phyloP scores from a whole-genome alignment of 1,140 invertebrate species.

The Euschistus heros region DNA sequence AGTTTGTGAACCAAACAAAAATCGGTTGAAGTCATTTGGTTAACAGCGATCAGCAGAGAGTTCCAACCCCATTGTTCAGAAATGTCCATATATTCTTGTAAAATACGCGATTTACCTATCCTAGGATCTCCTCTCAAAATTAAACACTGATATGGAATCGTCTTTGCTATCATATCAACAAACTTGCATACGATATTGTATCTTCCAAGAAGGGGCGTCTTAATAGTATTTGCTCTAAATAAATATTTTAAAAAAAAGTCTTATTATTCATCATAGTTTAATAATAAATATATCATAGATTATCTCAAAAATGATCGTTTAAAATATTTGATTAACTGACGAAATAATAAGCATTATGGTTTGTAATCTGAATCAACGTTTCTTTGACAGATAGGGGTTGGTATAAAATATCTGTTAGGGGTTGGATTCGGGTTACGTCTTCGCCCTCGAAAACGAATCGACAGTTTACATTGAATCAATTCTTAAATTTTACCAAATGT shows the following conservation, averaged over 20 bases:
- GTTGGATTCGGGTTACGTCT: too few relatives aligned
- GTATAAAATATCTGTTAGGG: too few relatives aligned
- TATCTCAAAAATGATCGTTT: too few relatives aligned
- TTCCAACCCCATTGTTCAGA: conserved; percentile 21
- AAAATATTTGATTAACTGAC: too few relatives aligned
- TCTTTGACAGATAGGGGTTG: too few relatives aligned
- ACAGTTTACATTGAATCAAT: too few relatives aligned
- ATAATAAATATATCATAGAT: too few relatives aligned
- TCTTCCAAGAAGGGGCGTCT: conserved; percentile 16
- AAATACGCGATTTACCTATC: conserved; percentile 46
- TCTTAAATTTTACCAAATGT: too few relatives aligned
- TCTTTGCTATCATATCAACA: conserved; percentile 4
- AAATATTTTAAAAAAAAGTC: background rate
- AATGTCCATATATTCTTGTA: conserved; percentile 43
- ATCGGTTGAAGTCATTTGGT: conserved; percentile 35
- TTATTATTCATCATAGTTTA: too few relatives aligned
- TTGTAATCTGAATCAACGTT: too few relatives aligned
- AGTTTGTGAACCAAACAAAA: conserved; percentile 35
- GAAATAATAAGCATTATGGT: too few relatives aligned
- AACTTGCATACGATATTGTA: conserved; percentile 13
- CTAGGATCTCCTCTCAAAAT: conserved; percentile 40
- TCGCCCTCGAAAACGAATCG: too few relatives aligned
- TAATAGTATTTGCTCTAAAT: background rate
- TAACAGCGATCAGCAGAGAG: conserved; percentile 35
- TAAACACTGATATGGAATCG: conserved; percentile 26